Evolutionary conservation across 2,888 invertebrate genomes (phyloP), one percentile per base, ranked within the genome.

Genomic region (Poecilobothrus nobilitatus): DNA sequence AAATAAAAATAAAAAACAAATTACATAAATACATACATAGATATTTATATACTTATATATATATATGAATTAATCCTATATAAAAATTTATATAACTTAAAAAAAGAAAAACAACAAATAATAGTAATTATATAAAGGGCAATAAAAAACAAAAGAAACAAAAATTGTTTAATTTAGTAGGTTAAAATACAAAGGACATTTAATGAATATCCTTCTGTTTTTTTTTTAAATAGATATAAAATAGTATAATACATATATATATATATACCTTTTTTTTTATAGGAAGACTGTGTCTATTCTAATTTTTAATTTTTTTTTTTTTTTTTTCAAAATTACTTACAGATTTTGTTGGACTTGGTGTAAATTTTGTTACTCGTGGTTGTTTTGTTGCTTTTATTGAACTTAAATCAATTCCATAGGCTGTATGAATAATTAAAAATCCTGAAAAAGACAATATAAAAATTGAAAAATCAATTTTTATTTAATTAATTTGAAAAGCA

Each of bases 391-490:
- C 18, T 37, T 65, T 65, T 34, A 65, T 2, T 33, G 34, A 7
- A 34, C 10, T 34, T 34, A 65, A 65, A 65, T 65, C 44, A 53
- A 68, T 44, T 63, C 68, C 68, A n/a, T 76, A 80, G 63, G 78
- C 79, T 53, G 15, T 18, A 12, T 53, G 53, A 12, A 53, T 53
- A 18, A 53, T 53, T 27, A 27, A 27, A 53, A 53, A 53, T 18
- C 53, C 53, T 53, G 15, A 27, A 27, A n/a, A 27, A 4, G 27
- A 27, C 27, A 27, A 27, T 27, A 27, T 7, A 37, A 37, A 37
- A 37, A 37, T 7, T 37, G 12, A 37, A 37, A 37, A 10, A 10
- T 37, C 12, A 10, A 37, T 37, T 37, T 37, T 37, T 37, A 37
- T 37, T 10, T 5, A 10, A 10, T 37, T 8, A 37, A 37, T 37